These are phyloP conservation scores for Cnemophilus loriae DNA, from an alignment of 2,113 vertebrate genomes.

Conservation along the genomic window DNA sequence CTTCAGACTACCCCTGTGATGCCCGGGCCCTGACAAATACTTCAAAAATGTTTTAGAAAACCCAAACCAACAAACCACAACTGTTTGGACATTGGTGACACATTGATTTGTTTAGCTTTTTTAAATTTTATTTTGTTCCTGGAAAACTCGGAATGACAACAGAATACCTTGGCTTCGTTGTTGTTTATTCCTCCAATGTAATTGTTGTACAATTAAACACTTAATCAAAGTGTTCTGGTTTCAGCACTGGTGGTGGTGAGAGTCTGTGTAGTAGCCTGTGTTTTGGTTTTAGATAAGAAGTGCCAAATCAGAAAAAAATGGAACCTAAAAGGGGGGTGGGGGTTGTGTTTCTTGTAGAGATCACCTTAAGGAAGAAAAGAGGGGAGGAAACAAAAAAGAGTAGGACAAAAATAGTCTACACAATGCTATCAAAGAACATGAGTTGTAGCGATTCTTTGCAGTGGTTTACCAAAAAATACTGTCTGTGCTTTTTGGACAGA, in stretches of 20 bases:
- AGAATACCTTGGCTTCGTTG: neutral
- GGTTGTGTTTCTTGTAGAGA: neutral
- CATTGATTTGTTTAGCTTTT: neutral
- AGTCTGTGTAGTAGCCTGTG: neutral
- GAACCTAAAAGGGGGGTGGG: fast-evolving
- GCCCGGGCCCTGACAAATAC: neutral
- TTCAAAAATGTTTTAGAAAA: neutral
- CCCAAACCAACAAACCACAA: neutral
- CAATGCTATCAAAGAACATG: neutral
- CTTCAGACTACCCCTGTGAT: neutral
- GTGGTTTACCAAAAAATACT: neutral
- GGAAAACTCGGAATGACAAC: neutral
- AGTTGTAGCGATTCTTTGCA: neutral
- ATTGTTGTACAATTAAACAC: neutral
- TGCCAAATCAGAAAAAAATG: neutral
- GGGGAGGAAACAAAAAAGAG: neutral
- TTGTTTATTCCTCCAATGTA: neutral
- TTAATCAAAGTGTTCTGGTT: neutral
- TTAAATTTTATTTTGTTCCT: neutral
- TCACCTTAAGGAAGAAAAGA: neutral
- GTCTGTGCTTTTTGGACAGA: neutral
- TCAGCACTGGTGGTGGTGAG: neutral
- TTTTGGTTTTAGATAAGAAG: neutral
- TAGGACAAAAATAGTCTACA: neutral
- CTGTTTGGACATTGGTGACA: neutral